These are phyloP conservation scores for Parnassius orleans DNA, from an alignment of 2,888 invertebrate genomes.

Conservation along the genomic window DNA sequence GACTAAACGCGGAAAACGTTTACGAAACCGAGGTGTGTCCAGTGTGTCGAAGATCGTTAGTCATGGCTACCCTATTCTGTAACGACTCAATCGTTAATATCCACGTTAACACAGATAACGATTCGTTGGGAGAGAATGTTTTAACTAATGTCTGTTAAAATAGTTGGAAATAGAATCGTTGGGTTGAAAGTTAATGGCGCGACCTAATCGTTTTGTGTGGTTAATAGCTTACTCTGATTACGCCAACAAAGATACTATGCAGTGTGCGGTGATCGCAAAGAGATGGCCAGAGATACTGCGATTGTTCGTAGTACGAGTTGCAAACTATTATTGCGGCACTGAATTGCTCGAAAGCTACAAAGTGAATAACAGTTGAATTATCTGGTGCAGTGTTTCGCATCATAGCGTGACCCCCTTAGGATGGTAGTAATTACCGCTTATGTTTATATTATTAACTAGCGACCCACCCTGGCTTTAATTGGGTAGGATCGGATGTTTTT, in stretches of 20 bases:
- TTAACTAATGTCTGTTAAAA: slow-evolving; percentile 10
- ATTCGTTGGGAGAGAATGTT: not conserved
- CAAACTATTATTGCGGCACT: not conserved
- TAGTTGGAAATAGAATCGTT: slow-evolving; percentile 8
- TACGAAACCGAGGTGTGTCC: not conserved
- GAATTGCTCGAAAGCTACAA: not conserved
- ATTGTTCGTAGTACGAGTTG: not conserved
- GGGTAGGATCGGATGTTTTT: too few species aligned
- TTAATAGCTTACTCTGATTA: not conserved
- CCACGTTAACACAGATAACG: slow-evolving; percentile 11
- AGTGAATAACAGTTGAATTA: not conserved
- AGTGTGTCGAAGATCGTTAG: slow-evolving; percentile 10
- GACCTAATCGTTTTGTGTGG: not conserved
- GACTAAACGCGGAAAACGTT: slow-evolving; percentile 1
- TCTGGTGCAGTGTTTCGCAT: too few species aligned
- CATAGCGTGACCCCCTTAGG: too few species aligned
- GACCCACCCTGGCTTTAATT: too few species aligned
- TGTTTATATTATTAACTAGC: too few species aligned
- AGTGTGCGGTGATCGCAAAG: too few species aligned
- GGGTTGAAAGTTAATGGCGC: slow-evolving; percentile 1
- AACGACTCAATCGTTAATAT: slow-evolving; percentile 18
- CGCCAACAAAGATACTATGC: not conserved
- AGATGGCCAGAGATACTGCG: not conserved
- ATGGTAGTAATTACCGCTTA: too few species aligned
- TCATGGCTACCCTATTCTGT: slow-evolving; percentile 9